Conservation (phyloP, 2,888 invertebrate species). For the Capitulum mitella region DNA sequence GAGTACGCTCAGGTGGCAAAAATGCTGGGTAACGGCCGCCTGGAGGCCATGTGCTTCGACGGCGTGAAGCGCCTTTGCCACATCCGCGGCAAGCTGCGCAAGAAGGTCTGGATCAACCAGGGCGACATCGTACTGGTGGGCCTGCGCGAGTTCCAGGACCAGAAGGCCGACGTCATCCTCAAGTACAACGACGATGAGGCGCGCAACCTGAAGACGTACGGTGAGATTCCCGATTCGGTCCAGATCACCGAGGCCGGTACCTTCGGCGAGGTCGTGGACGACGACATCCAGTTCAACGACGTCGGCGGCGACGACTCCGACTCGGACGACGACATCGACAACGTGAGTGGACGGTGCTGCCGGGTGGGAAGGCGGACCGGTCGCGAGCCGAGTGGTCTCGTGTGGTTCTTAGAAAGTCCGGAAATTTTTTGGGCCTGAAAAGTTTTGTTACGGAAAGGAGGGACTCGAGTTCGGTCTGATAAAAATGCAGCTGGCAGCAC, state of each 20-base stretch:
- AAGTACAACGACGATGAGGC: constrained; percentile 99
- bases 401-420: no score
- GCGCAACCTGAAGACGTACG: constrained; percentile 95
- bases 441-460: no score
- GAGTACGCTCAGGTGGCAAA: constrained; percentile 99
- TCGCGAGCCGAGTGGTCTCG: no score
- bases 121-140: constrained; percentile 98
- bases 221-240: constrained; percentile 96
- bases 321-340: constrained; percentile 25
- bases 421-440: no score
- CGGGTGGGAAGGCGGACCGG: no score
- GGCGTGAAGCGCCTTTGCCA: constrained; percentile 96
- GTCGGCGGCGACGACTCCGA: constrained; percentile 52
- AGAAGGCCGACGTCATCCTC: constrained; percentile 96
- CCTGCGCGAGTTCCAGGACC: constrained; percentile 69
- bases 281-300: constrained; percentile 94
- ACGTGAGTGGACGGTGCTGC: no score
- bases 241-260: constrained; percentile 95
- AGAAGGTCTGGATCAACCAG: constrained; percentile 98
- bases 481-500: no score
- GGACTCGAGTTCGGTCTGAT: no score
- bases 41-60: constrained; percentile 99
- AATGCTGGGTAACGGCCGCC: constrained; percentile 97
- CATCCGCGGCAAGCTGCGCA: constrained; percentile 89
- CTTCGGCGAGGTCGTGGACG: constrained; percentile 89